Conservation (phyloP, 2,797 vertebrate species). For the Rhabdomys pumilio region DNA sequence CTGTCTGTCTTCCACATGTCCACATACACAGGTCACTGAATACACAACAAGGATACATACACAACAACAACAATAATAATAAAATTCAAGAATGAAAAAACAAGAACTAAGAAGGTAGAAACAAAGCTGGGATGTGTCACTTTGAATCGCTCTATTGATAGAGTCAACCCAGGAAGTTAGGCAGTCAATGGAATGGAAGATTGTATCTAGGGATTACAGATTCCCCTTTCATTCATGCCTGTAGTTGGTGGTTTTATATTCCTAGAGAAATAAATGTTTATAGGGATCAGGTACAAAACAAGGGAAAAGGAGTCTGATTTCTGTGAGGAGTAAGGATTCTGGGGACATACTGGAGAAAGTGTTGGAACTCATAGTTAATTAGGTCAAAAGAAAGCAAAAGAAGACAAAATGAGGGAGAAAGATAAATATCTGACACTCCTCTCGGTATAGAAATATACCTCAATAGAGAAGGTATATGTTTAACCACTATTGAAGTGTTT, state of each 20-base stretch:
- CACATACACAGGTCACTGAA: background rate
- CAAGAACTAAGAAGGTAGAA: background rate
- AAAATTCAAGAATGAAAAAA: background rate
- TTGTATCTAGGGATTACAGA: background rate
- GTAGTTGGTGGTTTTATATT: background rate
- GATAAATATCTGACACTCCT: background rate
- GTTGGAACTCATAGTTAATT: background rate
- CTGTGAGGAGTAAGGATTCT: background rate
- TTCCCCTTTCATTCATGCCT: background rate
- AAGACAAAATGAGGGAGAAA: background rate
- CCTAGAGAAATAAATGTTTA: background rate
- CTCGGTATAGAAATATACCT: background rate
- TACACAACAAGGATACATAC: background rate
- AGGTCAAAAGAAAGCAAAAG: background rate
- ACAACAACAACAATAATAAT: background rate
- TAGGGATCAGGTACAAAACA: background rate
- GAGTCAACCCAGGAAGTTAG: background rate
- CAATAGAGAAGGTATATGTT: background rate
- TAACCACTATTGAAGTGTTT: background rate
- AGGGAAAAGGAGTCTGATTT: background rate
- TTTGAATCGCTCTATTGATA: background rate
- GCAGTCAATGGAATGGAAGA: background rate
- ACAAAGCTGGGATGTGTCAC: background rate
- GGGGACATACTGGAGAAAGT: background rate
- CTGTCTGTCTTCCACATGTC: background rate